Base-by-base conservation (phyloP, 2,888 invertebrate genomes). In the Unio delphinus region DNA sequence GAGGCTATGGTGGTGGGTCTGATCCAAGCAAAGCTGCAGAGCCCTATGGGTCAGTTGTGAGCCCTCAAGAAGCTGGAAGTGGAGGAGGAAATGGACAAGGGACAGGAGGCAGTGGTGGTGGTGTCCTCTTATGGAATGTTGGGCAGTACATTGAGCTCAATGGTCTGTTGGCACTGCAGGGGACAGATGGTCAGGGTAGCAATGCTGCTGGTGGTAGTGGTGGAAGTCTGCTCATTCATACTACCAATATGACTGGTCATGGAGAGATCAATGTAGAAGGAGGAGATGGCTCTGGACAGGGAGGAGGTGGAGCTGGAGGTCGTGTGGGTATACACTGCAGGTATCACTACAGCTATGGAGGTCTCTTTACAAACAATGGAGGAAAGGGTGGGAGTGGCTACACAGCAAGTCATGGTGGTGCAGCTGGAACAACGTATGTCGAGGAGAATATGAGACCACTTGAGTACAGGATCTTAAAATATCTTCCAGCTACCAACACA, bases 161-260 rank as follows among this genome's bases (percentile, higher is more conserved):
- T 72, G 85, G 85, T 17, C 64, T 80, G 26, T 68, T 85, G 15
- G 77, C 83, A 26, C 30, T 80, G 7, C 80, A 79, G 62, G 85
- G 85, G 11, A 65, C 64, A 20, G 65, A 74, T 71, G 85, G 83
- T 6, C 30, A 34, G 8, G 80, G 82, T 54, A 20, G 26, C 7
- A 73, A 83, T 73, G 77, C 83, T 54, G 84, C 80, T 23, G 85
- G 85, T 26, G 85, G 85, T 4, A 81, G 81, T 72, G 85, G 85
- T 34, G 85, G 85, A 6, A 81, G 82, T 61, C 34, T 85, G 30
- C 70, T 79, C 30, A 79, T 85, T 56, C 70, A 80, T 45, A 78
- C 84, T 34, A 79, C 81, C 59, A 84, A 85, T 70, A 80, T 84
- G 18, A 83, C 83, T 1, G 85, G 85, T 17, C 85, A 85, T 67